Evolutionary conservation across 2,797 vertebrate genomes (phyloP).

Genomic region (Synanceia verrucosa): DNA sequence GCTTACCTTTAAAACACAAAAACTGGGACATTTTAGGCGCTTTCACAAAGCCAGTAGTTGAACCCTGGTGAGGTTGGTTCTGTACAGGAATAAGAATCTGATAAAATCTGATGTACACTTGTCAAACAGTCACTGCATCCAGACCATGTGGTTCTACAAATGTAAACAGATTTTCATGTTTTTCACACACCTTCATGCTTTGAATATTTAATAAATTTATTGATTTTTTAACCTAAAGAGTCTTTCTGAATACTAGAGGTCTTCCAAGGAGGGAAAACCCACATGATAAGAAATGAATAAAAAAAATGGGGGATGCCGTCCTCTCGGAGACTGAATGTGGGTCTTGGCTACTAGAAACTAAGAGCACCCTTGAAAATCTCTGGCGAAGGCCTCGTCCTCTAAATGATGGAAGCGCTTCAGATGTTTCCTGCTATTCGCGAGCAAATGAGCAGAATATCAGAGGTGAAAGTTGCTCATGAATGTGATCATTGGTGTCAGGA

Average conservation of each 20-base stretch:
- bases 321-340: not conserved
- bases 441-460: not conserved
- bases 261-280: not conserved
- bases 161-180: not conserved
- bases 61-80: not conserved
- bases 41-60: not conserved
- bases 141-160: not conserved
- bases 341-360: not conserved
- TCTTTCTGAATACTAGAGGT: not conserved
- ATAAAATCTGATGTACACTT: too few species aligned
- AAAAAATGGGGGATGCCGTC: not conserved
- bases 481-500: not conserved
- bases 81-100: too few species aligned
- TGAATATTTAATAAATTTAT: not conserved
- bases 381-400: not conserved
- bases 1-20: too few species aligned
- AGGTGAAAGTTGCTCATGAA: not conserved
- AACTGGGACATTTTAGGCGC: too few species aligned
- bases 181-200: not conserved
- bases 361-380: not conserved
- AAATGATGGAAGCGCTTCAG: not conserved
- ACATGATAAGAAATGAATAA: not conserved
- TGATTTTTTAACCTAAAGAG: not conserved
- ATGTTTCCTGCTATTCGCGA: not conserved
- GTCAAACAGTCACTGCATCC: too few species aligned